These are phyloP conservation scores for Sciurus carolinensis DNA, from an alignment of 2,797 vertebrate species.

Conservation along the genomic window DNA sequence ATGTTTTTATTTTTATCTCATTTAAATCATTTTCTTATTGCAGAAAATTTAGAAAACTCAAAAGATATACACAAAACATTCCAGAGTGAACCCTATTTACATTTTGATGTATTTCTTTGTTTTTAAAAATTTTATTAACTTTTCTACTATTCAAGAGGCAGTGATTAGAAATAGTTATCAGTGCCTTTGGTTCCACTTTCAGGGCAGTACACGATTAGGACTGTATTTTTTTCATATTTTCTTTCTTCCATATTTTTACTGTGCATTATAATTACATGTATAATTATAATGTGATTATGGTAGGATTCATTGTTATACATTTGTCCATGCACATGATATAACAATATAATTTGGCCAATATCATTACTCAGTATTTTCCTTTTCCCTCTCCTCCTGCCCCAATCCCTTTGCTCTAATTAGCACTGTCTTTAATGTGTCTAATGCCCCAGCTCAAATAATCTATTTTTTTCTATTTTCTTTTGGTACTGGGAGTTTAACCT, in stretches of 20 bases:
- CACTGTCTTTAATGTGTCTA: slow-evolving; percentile 37
- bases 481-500: too few species aligned
- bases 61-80: slow-evolving; percentile 55
- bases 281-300: too few species aligned
- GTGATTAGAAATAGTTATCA: slow-evolving; percentile 25
- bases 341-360: too few species aligned
- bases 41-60: slow-evolving; percentile 59
- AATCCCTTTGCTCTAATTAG: neutral
- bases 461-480: too few species aligned
- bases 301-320: too few species aligned
- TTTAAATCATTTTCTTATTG: slow-evolving; percentile 56
- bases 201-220: neutral
- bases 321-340: too few species aligned
- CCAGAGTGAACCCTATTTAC: slow-evolving; percentile 22
- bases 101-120: neutral
- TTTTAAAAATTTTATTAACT: slow-evolving; percentile 54
- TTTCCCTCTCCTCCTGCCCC: too few species aligned
- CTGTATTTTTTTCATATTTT: neutral
- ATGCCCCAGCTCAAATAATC: neutral
- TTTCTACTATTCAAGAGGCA: neutral
- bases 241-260: too few species aligned
- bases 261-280: too few species aligned
- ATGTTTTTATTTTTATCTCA: slow-evolving; percentile 52
- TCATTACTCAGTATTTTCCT: too few species aligned
- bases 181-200: neutral